A percentile compares a stretch with the other conserved stretches of the same genome.
Evolutionary conservation across 2,888 invertebrate species (phyloP).

Genomic region (Cordilura impudica): DNA sequence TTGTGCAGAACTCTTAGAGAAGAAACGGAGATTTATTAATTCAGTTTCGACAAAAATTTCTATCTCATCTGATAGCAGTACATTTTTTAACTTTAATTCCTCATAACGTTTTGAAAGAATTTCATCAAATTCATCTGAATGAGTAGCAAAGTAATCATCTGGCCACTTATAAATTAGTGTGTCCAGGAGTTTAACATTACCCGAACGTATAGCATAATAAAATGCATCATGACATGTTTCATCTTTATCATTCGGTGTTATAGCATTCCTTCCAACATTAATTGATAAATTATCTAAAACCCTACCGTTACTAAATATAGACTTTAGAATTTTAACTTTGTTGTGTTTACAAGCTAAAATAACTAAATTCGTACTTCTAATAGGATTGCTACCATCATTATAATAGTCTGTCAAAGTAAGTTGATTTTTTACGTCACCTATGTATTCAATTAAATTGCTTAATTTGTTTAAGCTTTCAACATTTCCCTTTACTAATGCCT

Average conservation of each 20-base stretch:
- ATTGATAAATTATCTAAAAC: not conserved
- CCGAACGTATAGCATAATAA: slow-evolving; percentile 66
- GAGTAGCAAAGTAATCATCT: slow-evolving; percentile 20
- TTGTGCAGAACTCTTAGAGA: not conserved
- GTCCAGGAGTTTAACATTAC: slow-evolving; percentile 57
- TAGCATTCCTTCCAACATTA: not conserved
- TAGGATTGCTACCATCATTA: slow-evolving; percentile 28
- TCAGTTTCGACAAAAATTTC: slow-evolving; percentile 42
- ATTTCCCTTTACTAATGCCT: not conserved
- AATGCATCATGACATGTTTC: too few relatives aligned
- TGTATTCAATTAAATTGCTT: not conserved
- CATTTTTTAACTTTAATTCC: slow-evolving; percentile 63
- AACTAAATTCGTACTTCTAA: slow-evolving; percentile 15
- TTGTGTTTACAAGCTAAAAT: too few relatives aligned
- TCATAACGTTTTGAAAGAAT: slow-evolving; percentile 64
- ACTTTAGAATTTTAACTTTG: slow-evolving; percentile 13
- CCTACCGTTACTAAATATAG: slow-evolving; percentile 8
- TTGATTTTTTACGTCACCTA: not conserved
- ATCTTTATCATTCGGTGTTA: too few relatives aligned
- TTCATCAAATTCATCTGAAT: slow-evolving; percentile 55
- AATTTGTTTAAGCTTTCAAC: slow-evolving; percentile 1
- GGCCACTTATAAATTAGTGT: slow-evolving; percentile 61
- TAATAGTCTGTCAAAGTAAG: not conserved
- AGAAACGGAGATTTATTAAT: slow-evolving; percentile 21
- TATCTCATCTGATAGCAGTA: slow-evolving; percentile 60